Percentiles rank a stretch among this genome's conserved stretches.
Evolutionary conservation across 2,888 invertebrate species (phyloP).

Genomic region (Erynnis tages): DNA sequence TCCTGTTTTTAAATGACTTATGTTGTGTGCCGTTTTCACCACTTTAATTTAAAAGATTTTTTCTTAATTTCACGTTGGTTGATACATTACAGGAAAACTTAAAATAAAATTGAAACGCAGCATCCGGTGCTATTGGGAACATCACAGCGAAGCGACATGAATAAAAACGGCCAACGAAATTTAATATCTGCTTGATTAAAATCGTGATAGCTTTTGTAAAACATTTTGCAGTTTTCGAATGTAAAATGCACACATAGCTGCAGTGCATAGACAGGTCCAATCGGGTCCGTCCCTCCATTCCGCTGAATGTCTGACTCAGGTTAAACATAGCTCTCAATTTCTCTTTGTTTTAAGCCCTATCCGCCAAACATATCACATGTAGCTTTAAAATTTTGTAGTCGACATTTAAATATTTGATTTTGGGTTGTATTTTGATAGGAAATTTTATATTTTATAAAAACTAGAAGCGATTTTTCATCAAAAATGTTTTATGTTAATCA

Average conservation of each 20-base stretch:
- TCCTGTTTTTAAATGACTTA: too few species aligned
- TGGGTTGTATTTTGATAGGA: too few species aligned
- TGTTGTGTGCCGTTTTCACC: too few species aligned
- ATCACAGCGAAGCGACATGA: background rate
- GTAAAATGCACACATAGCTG: background rate
- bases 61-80: too few species aligned
- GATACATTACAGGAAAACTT: too few species aligned
- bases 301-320: conserved; percentile 16
- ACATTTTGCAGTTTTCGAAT: background rate
- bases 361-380: background rate
- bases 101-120: too few species aligned
- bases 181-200: conserved; percentile 8
- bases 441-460: too few species aligned
- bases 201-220: background rate
- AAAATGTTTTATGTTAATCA: too few species aligned
- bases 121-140: background rate
- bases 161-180: background rate
- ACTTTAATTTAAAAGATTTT: too few species aligned
- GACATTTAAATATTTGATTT: too few species aligned
- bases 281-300: conserved; percentile 6
- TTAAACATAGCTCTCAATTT: conserved; percentile 9
- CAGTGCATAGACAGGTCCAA: background rate
- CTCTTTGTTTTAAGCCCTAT: background rate
- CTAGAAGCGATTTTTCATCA: too few species aligned
- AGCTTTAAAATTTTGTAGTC: too few species aligned